phyloP scores from a whole-genome alignment of 2,113 vertebrate species.

The Antigone vipio region DNA sequence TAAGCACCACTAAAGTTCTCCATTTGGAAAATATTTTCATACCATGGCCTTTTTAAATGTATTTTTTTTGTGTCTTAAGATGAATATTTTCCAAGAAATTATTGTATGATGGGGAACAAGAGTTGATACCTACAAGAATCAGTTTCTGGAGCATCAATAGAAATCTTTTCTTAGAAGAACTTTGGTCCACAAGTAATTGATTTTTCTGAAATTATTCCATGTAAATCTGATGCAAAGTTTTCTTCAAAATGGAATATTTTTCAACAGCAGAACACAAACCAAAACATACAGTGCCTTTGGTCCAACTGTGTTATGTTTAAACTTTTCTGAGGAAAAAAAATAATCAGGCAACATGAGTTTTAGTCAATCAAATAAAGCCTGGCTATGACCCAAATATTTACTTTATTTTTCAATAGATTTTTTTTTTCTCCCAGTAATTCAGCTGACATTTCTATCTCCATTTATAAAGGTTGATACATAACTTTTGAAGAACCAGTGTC shows the following conservation, averaged over 20 bases:
- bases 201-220: neutral
- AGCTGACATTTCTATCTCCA: neutral
- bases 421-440: neutral
- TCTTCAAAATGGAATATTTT: neutral
- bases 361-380: conserved; percentile 1
- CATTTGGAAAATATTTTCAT: neutral
- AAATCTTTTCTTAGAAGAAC: neutral
- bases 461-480: neutral
- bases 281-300: neutral
- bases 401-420: neutral
- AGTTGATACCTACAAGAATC: neutral
- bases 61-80: neutral
- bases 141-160: neutral
- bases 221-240: neutral
- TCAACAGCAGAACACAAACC: neutral
- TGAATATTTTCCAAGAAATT: neutral
- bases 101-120: neutral
- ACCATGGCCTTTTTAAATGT: neutral
- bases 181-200: neutral
- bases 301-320: neutral
- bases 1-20: neutral
- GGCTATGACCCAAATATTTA: neutral
- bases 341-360: neutral
- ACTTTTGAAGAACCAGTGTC: neutral
- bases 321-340: neutral